phyloP scores from a whole-genome alignment of 2,888 invertebrate genomes.

The Ariolimax columbianus region DNA sequence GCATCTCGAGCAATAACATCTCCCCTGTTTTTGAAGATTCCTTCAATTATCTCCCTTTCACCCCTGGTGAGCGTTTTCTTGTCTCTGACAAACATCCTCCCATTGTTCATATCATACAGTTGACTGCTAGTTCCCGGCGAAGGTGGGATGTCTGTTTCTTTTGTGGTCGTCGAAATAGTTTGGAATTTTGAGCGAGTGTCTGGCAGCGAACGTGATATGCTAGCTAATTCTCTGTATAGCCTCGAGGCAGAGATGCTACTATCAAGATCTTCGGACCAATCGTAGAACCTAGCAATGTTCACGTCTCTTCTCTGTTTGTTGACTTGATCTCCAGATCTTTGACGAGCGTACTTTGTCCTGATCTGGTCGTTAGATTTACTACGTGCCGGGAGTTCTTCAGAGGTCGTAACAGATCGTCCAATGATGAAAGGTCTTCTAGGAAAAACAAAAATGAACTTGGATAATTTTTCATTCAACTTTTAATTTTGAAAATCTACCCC shows the following conservation, averaged over 20 bases:
- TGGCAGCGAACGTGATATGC: slow-evolving; percentile 15
- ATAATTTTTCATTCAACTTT: too few species aligned
- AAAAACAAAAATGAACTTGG: not conserved
- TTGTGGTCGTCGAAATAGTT: not conserved
- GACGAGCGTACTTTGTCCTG: slow-evolving; percentile 18
- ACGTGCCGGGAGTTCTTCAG: slow-evolving; percentile 18
- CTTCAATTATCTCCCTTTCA: slow-evolving; percentile 71
- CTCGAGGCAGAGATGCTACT: slow-evolving; percentile 61
- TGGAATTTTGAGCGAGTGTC: not conserved
- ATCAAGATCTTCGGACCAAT: slow-evolving; percentile 61
- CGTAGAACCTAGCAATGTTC: slow-evolving; percentile 68
- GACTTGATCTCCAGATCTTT: slow-evolving; percentile 1
- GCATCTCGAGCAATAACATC: slow-evolving; percentile 57
- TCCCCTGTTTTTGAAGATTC: slow-evolving; percentile 70
- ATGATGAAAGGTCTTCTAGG: slow-evolving; percentile 33
- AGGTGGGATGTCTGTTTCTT: not conserved
- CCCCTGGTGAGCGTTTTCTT: slow-evolving; percentile 72
- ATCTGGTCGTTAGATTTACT: not conserved
- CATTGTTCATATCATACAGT: slow-evolving; percentile 60
- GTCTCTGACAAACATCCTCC: slow-evolving; percentile 69
- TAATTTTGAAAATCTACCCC: too few species aligned
- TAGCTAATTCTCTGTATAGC: slow-evolving; percentile 67
- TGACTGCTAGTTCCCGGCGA: not conserved
- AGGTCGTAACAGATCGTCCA: slow-evolving; percentile 10
- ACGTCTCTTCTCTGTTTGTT: slow-evolving; percentile 62